Evolutionary conservation across 2,888 invertebrate genomes (phyloP), one percentile per base, ranked within the genome.

Genomic region (Salticus scenicus): DNA sequence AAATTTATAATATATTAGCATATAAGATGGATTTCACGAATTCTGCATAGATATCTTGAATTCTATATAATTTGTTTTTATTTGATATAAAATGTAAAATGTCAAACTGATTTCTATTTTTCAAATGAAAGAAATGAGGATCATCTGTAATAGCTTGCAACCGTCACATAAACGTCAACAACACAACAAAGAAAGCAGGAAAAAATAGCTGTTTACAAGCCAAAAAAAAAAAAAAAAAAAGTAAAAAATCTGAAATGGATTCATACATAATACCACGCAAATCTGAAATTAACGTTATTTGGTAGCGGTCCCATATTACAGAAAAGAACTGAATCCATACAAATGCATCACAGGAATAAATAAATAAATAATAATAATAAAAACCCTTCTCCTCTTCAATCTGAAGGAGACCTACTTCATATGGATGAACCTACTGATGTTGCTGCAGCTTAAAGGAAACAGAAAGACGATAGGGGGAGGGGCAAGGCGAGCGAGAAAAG

Each of bases 231-330:
- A 12, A 17, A 2, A 5, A 47, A 47, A 47, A 2, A 47, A 47
- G 47, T 4, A 47, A 57, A 47, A 57, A 57, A 37, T 37, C 37
- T 37, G n/a, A n/a, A n/a, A 47, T 47, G 47, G n/a, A 57, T 57
- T 57, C 57, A 37, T 7, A 37, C 37, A 37, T 57, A 57, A 7
- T 7, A 4, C 75, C 75, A 75, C 82, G 82, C 82, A 75, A 82
- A 82, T 82, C 31, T 70, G 57, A 75, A 82, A 82, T 82, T 82
- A 82, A 76, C 75, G 82, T 82, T 75, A 75, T 82, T 82, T 82
- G 82, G 82, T 75, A 71, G 64, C 47, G 75, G 82, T 71, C 75
- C 82, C 82, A 73, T 24, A 57, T n/a, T n/a, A n/a, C 7, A 37
- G 33, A 51, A 51, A 69, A 75, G 63, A 63, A 74, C 57, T 8